Base-by-base conservation (phyloP, 2,797 vertebrate genomes). In the Hoplostethus mediterraneus region DNA sequence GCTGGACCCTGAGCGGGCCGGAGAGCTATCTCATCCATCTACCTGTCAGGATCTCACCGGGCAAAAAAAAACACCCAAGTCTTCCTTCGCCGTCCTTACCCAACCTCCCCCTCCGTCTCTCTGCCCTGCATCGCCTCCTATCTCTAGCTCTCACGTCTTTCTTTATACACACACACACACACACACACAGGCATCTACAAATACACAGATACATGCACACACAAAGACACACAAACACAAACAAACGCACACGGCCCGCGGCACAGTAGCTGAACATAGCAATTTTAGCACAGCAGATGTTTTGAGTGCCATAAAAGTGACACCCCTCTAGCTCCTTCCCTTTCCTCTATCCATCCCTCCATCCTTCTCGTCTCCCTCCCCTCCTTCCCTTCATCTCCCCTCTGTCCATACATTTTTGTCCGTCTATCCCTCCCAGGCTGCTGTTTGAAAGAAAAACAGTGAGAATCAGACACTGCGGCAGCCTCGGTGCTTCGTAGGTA, bases 231-330 rank as follows among this genome's bases (percentile, higher is more conserved):
- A 62, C 25, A 21, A 21, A 62, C 60, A 71, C 38, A 55, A 28
- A 54, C 38, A 56, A 59, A 82, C 84, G 79, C 77, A 81, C 71
- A 75, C 48, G 21, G 66, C 78, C 69, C 2, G 60, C 55, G 11
- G 82, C 80, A 68, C 42, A 38, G 65, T 68, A 65, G 70, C 79
- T 74, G 67, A 77, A 74, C 61, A 64, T 56, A 70, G 73, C 74
- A 69, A 88, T 87, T 89, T 88, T 77, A 84, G 81, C 74, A 28
- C 70, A 77, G 86, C 85, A 90, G 84, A 84, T 90, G 83, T 84
- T 89, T 70, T 63, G 67, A 56, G 55, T 68, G 71, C 76, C 76
- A 77, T 87, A 75, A 84, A 87, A 87, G 72, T 61, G 58, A 74
- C 58, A 57, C 30, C 73, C 77, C 79, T 70, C 68, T 21, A 53